Conservation (phyloP, 2,888 invertebrate species). For the Dicranocentrus wangi region DNA sequence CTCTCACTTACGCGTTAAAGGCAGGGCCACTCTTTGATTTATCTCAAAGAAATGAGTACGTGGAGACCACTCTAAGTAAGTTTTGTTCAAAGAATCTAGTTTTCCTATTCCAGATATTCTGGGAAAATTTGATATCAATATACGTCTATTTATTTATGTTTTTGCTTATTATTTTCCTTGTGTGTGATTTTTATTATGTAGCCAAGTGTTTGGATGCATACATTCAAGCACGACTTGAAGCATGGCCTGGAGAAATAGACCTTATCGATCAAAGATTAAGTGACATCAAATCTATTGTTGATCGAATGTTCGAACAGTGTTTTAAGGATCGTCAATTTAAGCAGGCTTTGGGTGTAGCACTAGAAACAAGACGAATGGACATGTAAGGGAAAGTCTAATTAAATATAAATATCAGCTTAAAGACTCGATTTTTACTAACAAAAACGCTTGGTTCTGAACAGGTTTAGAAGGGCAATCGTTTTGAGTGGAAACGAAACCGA, state of each 20-base stretch:
- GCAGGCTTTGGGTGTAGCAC: conserved; percentile 95
- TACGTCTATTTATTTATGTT: no score
- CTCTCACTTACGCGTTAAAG: conserved; percentile 96
- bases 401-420: neutral
- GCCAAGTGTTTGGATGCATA: conserved; percentile 98
- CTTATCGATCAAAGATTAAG: conserved; percentile 81
- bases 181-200: conserved; percentile 72
- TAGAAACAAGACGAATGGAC: conserved; percentile 98
- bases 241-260: conserved; percentile 83
- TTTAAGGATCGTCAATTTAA: conserved; percentile 94
- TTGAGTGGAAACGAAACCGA: conserved; percentile 84
- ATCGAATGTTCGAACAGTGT: conserved; percentile 97
- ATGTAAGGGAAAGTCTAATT: conserved; percentile 78
- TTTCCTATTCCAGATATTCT: no score
- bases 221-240: conserved; percentile 85
- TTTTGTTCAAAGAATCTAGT: neutral
- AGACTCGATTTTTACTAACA: neutral
- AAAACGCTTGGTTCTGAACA: no score
- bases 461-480: conserved; percentile 73
- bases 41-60: conserved; percentile 95
- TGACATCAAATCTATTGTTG: conserved; percentile 84
- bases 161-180: neutral
- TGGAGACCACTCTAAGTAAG: conserved; percentile 91
- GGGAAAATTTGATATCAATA: no score
- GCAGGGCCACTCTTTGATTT: conserved; percentile 97